These are phyloP conservation scores for Coleophora deauratella DNA, from an alignment of 2,888 invertebrate genomes.

Conservation along the genomic window DNA sequence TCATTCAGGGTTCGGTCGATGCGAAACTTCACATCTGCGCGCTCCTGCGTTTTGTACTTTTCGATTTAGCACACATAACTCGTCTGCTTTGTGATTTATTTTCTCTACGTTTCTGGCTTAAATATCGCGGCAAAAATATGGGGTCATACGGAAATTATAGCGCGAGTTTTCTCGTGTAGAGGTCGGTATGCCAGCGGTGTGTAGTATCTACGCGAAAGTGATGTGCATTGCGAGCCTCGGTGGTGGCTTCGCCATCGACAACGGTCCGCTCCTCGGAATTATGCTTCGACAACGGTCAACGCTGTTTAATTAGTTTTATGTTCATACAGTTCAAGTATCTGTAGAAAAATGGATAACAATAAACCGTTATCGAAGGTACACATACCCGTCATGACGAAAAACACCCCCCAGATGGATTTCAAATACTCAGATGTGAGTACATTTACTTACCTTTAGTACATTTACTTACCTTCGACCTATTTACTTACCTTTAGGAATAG, in stretches of 20 bases:
- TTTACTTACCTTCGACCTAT: too few relatives aligned
- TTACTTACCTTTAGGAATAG: too few relatives aligned
- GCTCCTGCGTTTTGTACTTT: constrained; percentile 66
- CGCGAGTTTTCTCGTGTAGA: constrained; percentile 2
- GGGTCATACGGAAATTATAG: not conserved
- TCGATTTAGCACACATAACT: constrained; percentile 51
- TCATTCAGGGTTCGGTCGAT: constrained; percentile 74
- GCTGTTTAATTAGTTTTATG: constrained; percentile 30
- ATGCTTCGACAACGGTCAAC: constrained; percentile 29
- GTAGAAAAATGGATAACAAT: constrained; percentile 33
- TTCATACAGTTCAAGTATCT: constrained; percentile 3
- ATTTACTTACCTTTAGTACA: constrained; percentile 7
- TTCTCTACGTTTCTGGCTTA: constrained; percentile 14
- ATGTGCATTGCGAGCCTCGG: constrained; percentile 39
- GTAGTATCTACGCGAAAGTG: constrained; percentile 26
- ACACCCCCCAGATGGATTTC: constrained; percentile 44
- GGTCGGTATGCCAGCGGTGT: not conserved
- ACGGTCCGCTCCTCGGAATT: constrained; percentile 29
- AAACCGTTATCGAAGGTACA: constrained; percentile 24
- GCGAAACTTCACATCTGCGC: constrained; percentile 74
- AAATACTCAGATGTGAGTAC: constrained; percentile 55
- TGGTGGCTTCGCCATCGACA: constrained; percentile 29
- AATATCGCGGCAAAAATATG: not conserved
- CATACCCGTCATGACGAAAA: constrained; percentile 43
- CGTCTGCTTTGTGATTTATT: constrained; percentile 36